Base-by-base conservation (phyloP, 2,888 invertebrate genomes). In the Drosophila pullipes region DNA sequence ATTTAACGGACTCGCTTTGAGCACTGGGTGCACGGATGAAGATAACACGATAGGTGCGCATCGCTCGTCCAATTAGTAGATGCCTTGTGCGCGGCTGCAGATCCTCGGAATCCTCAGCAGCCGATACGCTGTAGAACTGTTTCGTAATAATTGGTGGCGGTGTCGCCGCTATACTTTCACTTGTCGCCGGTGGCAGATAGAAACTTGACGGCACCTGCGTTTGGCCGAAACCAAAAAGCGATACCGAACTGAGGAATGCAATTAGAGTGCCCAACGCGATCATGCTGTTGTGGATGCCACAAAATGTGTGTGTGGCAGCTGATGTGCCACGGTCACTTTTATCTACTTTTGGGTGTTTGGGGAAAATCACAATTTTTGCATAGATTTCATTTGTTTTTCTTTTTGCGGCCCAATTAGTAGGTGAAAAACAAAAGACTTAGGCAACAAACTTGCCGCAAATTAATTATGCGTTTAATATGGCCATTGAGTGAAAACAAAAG, bases 21-120 rank as follows among this genome's bases (percentile, higher is more conserved):
- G 82, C 74, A 16, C 78, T 70, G 41, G 93, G 93, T 16, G 93
- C 93, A 59, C 92, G 92, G 35, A 93, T 93, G 69, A 93, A 93
- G 4, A 93, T 91, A 6, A 93, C 92, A 5, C 93, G 92, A 72
- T 93, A 93, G 68, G 92, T 92, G 69, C 91, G 91, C 30, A 90
- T 90, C 11, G 93, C 83, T 3, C 91, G 91, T 18, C 93, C 93
- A 28, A 93, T 85, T 0, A 92, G 79, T 41, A 93, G 76, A 59
- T 92, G 92, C 55, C 91, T 91, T 4, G 68, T 82, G 5, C 60
- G 67, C 1, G 76, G 76, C 53, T 82, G 75, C 37, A 72, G 55
- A 10, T 81, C 82, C 7, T 92, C 90, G 4, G 82, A 81, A 50
- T 93, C 93, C 72, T 93, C 93, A 0, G 93, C 93, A 1, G 93